Evolutionary conservation across 2,797 vertebrate species (phyloP).

Genomic region (Alosa sapidissima): DNA sequence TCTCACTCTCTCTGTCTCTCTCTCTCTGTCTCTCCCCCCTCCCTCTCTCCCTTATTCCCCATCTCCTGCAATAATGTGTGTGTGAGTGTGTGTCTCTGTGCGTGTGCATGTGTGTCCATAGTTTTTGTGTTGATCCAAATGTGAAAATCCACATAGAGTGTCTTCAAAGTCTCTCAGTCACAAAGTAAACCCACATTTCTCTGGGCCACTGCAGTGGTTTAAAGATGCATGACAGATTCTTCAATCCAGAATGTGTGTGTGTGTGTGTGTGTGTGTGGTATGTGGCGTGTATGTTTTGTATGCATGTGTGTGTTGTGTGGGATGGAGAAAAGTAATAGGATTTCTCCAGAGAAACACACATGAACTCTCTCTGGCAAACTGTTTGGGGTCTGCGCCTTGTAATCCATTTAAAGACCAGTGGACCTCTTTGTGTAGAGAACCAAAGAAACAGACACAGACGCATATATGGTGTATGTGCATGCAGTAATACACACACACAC

Average conservation of each 20-base stretch:
- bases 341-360: not conserved
- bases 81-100: not conserved
- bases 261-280: not conserved
- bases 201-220: not conserved
- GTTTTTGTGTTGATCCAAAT: not conserved
- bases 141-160: not conserved
- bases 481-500: too few species aligned
- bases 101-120: not conserved
- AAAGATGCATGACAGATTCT: conserved; percentile 1
- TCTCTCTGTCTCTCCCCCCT: not conserved
- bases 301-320: not conserved
- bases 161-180: not conserved
- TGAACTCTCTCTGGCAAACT: not conserved
- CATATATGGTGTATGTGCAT: too few species aligned
- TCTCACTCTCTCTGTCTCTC: not conserved
- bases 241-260: not conserved
- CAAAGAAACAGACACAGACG: not conserved
- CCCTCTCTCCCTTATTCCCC: not conserved
- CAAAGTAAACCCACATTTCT: not conserved
- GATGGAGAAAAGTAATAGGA: not conserved
- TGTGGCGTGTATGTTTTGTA: not conserved
- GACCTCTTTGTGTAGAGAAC: not conserved
- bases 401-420: not conserved
- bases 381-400: not conserved
- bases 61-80: not conserved